Evolutionary conservation across 2,888 invertebrate genomes (phyloP).

Genomic region (Macaria notata): DNA sequence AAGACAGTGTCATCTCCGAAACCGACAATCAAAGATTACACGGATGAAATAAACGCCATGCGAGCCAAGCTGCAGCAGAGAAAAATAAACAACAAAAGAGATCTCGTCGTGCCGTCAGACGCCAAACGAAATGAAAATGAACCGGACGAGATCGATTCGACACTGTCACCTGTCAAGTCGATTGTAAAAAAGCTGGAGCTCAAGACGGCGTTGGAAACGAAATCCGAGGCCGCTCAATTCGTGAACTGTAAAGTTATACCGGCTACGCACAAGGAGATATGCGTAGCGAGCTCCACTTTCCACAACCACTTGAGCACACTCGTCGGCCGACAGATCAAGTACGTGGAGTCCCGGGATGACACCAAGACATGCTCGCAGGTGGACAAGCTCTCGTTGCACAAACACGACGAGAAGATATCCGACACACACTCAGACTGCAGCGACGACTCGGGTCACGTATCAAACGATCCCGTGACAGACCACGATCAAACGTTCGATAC

Average conservation of each 20-base stretch:
- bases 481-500: constrained; percentile 76
- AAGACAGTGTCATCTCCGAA: constrained; percentile 60
- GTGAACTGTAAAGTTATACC: constrained; percentile 75
- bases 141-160: constrained; percentile 58
- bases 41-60: constrained; percentile 76
- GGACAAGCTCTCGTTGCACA: constrained; percentile 63
- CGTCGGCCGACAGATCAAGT: constrained; percentile 75
- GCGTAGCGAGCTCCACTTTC: constrained; percentile 75
- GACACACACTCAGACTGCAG: constrained; percentile 87
- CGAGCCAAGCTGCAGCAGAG: constrained; percentile 77
- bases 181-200: constrained; percentile 78
- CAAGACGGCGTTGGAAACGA: constrained; percentile 70
- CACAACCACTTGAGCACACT: constrained; percentile 79
- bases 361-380: constrained; percentile 64
- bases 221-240: constrained; percentile 64
- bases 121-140: constrained; percentile 64
- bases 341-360: constrained; percentile 69
- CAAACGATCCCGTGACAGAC: constrained; percentile 87
- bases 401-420: constrained; percentile 78
- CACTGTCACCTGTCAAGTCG: constrained; percentile 74
- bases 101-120: constrained; percentile 57
- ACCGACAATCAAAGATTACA: constrained; percentile 68
- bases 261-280: constrained; percentile 72
- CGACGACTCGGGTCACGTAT: constrained; percentile 92
- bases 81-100: constrained; percentile 71